Evolutionary conservation across 2,113 vertebrate species (phyloP).

Genomic region (Spea multiplicata): DNA sequence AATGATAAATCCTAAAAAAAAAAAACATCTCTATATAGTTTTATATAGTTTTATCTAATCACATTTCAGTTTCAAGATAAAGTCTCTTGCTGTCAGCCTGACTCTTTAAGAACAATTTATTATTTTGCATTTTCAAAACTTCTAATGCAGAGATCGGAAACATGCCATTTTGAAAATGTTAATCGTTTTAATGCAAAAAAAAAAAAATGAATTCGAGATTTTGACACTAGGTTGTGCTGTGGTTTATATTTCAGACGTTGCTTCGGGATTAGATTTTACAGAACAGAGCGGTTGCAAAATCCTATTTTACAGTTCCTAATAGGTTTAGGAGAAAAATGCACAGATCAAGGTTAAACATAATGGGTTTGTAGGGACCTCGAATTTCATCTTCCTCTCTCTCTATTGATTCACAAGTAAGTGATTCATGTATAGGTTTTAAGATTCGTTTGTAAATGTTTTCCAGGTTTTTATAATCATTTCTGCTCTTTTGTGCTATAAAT

Average conservation of each 20-base stretch:
- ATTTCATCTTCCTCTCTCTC: background rate
- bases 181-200: background rate
- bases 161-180: background rate
- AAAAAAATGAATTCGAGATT: background rate
- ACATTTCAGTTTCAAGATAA: too few relatives aligned
- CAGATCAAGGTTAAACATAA: background rate
- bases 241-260: background rate
- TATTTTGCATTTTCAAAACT: too few relatives aligned
- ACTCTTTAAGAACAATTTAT: too few relatives aligned
- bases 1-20: too few relatives aligned
- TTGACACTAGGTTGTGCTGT: slow-evolving; percentile 28
- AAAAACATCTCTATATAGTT: too few relatives aligned
- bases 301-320: background rate
- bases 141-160: too few relatives aligned
- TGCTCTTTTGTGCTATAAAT: background rate
- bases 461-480: background rate
- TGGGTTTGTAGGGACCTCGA: background rate
- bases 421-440: background rate
- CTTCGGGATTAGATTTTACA: background rate
- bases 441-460: background rate
- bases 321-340: background rate
- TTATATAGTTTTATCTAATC: too few relatives aligned
- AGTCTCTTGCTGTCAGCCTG: too few relatives aligned
- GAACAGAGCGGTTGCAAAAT: background rate
- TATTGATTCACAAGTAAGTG: background rate